Conservation (phyloP, 2,113 vertebrate species). For the Oxyura jamaicensis region DNA sequence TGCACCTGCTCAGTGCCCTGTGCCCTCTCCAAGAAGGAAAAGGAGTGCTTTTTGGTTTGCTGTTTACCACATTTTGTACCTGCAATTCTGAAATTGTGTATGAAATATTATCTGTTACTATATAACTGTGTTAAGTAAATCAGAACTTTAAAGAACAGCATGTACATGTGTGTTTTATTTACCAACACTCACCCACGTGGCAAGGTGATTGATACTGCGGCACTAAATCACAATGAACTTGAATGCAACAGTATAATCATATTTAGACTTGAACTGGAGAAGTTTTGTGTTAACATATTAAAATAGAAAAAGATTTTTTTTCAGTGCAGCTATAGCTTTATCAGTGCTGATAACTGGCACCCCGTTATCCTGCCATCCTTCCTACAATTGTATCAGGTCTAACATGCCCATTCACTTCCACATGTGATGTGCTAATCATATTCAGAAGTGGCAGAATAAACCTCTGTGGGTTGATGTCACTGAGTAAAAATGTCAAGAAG, state of each 20-base stretch:
- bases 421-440: not conserved
- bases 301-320: not conserved
- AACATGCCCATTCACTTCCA: not conserved
- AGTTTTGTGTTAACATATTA: not conserved
- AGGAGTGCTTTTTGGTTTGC: not conserved
- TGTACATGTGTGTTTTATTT: not conserved
- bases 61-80: not conserved
- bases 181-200: not conserved
- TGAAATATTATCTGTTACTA: not conserved
- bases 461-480: not conserved
- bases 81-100: not conserved
- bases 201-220: not conserved
- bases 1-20: not conserved
- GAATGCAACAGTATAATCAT: not conserved
- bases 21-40: not conserved
- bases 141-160: not conserved
- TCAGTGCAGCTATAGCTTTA: not conserved
- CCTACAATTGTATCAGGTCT: not conserved
- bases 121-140: not conserved
- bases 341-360: not conserved
- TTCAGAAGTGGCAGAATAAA: not conserved
- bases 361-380: not conserved
- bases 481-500: not conserved
- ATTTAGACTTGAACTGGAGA: not conserved
- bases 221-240: not conserved